A percentile compares a stretch with the other conserved stretches of the same genome.
These are phyloP conservation scores for Erythrocercus mccallii DNA, from an alignment of 2,113 vertebrate species.

Conservation along the genomic window DNA sequence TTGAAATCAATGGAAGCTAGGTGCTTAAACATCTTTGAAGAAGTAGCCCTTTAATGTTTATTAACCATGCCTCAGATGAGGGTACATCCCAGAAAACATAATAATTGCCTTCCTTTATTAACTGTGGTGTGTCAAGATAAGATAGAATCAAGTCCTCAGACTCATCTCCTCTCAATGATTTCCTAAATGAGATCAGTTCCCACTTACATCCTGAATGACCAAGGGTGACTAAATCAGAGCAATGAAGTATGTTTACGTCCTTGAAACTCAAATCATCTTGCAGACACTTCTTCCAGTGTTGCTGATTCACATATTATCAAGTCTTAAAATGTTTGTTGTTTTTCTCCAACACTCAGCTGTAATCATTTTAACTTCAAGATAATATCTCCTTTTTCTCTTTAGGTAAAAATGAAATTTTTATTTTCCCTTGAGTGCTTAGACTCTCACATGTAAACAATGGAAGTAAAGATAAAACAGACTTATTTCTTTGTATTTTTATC, in stretches of 20 bases:
- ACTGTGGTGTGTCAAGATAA: constrained; percentile 51
- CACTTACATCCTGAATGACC: constrained; percentile 56
- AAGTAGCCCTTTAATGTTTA: constrained; percentile 49
- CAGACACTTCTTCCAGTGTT: background rate
- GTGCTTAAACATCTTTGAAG: constrained; percentile 42
- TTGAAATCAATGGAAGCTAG: constrained; percentile 46
- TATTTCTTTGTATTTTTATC: background rate
- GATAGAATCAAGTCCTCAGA: constrained; percentile 61
- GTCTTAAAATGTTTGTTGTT: constrained; percentile 2
- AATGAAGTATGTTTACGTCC: constrained; percentile 44
- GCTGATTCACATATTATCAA: constrained; percentile 1
- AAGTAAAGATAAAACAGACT: background rate
- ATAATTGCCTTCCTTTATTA: constrained; percentile 59
- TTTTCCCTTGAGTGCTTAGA: background rate
- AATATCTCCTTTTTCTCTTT: background rate
- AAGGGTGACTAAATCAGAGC: constrained; percentile 56
- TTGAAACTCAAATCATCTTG: constrained; percentile 52
- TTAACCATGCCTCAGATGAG: constrained; percentile 46
- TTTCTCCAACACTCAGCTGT: background rate
- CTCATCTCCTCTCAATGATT: constrained; percentile 58
- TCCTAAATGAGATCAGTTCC: constrained; percentile 65
- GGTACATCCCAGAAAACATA: constrained; percentile 56
- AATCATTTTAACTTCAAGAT: background rate
- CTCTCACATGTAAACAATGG: background rate
- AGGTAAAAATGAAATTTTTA: background rate